Percentiles rank a stretch among this genome's conserved stretches.
phyloP scores from a whole-genome alignment of 2,888 invertebrate species.

The Muschampia plurimacula region DNA sequence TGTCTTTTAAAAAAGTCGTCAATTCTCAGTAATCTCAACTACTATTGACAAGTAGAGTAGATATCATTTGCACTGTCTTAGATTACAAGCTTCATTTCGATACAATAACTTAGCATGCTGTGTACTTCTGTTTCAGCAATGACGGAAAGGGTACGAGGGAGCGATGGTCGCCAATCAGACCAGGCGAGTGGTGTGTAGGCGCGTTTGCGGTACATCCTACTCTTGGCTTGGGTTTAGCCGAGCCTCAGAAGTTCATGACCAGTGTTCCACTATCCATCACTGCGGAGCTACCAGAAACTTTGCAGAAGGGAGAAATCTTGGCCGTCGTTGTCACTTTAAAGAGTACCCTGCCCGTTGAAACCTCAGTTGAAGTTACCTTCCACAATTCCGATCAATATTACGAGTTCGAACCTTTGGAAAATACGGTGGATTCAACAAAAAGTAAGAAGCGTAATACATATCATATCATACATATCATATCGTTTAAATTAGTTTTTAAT shows the following conservation, averaged over 20 bases:
- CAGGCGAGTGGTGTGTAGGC: conserved; percentile 71
- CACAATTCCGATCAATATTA: conserved; percentile 93
- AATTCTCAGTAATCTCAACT: background rate
- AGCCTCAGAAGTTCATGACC: conserved; percentile 67
- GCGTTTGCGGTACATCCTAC: conserved; percentile 79
- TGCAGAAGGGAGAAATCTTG: conserved; percentile 95
- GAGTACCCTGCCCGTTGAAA: conserved; percentile 93
- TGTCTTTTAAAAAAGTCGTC: background rate
- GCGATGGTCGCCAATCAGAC: conserved; percentile 67
- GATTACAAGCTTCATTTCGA: too few species aligned
- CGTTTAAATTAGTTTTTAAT: too few species aligned
- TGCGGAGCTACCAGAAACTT: conserved; percentile 94
- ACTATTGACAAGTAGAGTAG: too few species aligned
- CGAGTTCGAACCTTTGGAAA: conserved; percentile 92
- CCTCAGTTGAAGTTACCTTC: conserved; percentile 92
- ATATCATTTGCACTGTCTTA: too few species aligned
- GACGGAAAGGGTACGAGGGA: conserved; percentile 75
- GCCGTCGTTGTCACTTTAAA: conserved; percentile 95
- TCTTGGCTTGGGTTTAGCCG: conserved; percentile 72
- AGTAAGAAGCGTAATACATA: conserved; percentile 72
- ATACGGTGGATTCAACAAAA: conserved; percentile 89
- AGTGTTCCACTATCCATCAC: conserved; percentile 91
- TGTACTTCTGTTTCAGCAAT: conserved; percentile 54
- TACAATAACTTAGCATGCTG: too few species aligned
- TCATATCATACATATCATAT: background rate